Percentiles rank a stretch among this genome's conserved stretches.
phyloP scores from a whole-genome alignment of 2,113 vertebrate genomes.

The Scomber japonicus region DNA sequence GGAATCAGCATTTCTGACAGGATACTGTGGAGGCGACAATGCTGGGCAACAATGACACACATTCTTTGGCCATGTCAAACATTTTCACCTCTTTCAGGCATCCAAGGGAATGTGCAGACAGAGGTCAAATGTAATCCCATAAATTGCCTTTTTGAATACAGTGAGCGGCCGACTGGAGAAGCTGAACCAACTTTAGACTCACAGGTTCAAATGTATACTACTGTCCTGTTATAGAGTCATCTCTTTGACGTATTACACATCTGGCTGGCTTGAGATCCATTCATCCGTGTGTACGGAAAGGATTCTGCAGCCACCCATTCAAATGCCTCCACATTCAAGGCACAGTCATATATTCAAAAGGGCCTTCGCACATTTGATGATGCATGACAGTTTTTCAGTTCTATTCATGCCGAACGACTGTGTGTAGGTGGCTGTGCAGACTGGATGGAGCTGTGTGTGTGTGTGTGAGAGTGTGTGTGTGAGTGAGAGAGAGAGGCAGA shows the following conservation, averaged over 20 bases:
- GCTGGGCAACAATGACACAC: constrained; percentile 49
- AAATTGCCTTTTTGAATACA: constrained; percentile 43
- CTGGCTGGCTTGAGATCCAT: constrained; percentile 43
- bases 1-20: constrained; percentile 50
- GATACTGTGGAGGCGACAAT: constrained; percentile 37
- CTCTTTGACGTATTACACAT: constrained; percentile 49
- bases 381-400: constrained; percentile 73
- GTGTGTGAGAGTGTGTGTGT: constrained; percentile 18
- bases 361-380: constrained; percentile 75
- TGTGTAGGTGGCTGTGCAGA: constrained; percentile 63
- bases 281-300: constrained; percentile 56
- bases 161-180: constrained; percentile 25
- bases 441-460: constrained; percentile 54
- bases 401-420: constrained; percentile 67
- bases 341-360: constrained; percentile 67
- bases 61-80: constrained; percentile 45
- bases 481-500: constrained; percentile 4
- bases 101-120: constrained; percentile 28
- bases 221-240: constrained; percentile 31
- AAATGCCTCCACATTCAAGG: constrained; percentile 69
- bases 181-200: constrained; percentile 38
- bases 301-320: constrained; percentile 43
- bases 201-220: constrained; percentile 24
- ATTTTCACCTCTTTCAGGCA: constrained; percentile 55
- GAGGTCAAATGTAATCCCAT: constrained; percentile 47